Conservation (phyloP, 2,113 vertebrate species). For the Hepsetus odoe region DNA sequence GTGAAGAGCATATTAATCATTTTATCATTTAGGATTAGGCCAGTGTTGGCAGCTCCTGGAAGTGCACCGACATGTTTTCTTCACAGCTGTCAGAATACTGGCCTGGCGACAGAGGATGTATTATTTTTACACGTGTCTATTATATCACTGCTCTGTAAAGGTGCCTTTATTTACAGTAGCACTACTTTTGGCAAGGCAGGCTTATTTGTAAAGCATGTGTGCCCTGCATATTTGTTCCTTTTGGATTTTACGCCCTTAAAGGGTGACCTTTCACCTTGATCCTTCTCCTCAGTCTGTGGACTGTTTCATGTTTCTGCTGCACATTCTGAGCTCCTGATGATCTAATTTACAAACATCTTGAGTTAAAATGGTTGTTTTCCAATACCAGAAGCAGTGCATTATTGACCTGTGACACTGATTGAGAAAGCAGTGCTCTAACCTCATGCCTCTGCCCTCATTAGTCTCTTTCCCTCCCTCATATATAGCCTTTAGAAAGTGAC, state of each 20-base stretch:
- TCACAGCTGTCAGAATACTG: neutral
- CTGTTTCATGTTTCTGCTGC: too few species aligned
- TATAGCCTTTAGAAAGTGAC: constrained; percentile 16
- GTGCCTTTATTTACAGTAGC: neutral
- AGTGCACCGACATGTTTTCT: neutral
- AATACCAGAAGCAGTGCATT: too few species aligned
- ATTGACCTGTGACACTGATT: neutral
- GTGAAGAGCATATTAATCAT: neutral
- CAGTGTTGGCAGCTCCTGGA: neutral
- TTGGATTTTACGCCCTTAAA: too few species aligned
- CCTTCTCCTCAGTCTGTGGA: too few species aligned
- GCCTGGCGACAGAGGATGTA: neutral
- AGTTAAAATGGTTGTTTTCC: too few species aligned
- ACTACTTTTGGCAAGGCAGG: neutral
- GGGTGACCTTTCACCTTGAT: too few species aligned
- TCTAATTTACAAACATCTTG: too few species aligned
- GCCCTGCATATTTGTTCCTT: too few species aligned
- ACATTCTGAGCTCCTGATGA: too few species aligned
- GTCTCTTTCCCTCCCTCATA: neutral
- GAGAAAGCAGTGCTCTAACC: neutral
- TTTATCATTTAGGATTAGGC: neutral
- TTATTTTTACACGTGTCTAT: too few species aligned
- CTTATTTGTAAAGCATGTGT: too few species aligned
- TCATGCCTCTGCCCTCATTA: neutral
- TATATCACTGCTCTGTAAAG: too few species aligned